These are phyloP conservation scores for Drosophila merina DNA, from an alignment of 2,888 invertebrate species.

Conservation along the genomic window DNA sequence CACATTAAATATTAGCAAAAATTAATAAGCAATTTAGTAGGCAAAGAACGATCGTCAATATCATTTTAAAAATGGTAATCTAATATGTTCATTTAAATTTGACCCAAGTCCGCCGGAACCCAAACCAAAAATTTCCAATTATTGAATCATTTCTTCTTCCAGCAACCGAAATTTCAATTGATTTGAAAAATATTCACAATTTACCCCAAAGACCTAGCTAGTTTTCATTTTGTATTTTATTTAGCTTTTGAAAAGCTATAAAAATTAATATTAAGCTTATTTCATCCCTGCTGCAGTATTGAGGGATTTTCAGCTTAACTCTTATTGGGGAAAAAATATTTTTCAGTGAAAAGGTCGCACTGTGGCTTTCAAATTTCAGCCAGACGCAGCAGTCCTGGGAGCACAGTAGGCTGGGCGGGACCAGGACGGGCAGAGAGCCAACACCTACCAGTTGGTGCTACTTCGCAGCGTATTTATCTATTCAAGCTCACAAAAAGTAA, in stretches of 20 bases:
- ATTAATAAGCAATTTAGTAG: too few species aligned
- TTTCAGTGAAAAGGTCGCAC: conserved; percentile 57
- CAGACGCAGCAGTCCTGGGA: conserved; percentile 43
- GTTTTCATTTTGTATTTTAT: too few species aligned
- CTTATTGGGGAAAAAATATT: background rate
- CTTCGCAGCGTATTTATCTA: conserved; percentile 73
- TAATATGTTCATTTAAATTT: too few species aligned
- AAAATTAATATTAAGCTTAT: background rate
- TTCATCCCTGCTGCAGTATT: background rate
- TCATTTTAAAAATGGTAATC: too few species aligned
- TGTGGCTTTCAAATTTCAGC: conserved; percentile 68
- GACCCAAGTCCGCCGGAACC: too few species aligned
- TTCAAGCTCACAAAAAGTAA: conserved; percentile 74
- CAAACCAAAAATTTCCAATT: too few species aligned
- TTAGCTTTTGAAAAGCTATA: background rate
- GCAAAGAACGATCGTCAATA: too few species aligned
- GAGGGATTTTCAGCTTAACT: background rate
- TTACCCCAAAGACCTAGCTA: too few species aligned
- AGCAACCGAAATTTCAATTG: too few species aligned
- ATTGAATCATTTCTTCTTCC: too few species aligned
- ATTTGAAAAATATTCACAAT: too few species aligned
- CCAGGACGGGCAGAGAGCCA: conserved; percentile 16
- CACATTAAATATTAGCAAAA: too few species aligned
- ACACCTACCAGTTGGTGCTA: conserved; percentile 42
- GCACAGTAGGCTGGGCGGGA: conserved; percentile 15